A percentile compares a stretch with the other conserved stretches of the same genome.
phyloP scores from a whole-genome alignment of 2,797 vertebrate genomes.

The Salmo trutta region DNA sequence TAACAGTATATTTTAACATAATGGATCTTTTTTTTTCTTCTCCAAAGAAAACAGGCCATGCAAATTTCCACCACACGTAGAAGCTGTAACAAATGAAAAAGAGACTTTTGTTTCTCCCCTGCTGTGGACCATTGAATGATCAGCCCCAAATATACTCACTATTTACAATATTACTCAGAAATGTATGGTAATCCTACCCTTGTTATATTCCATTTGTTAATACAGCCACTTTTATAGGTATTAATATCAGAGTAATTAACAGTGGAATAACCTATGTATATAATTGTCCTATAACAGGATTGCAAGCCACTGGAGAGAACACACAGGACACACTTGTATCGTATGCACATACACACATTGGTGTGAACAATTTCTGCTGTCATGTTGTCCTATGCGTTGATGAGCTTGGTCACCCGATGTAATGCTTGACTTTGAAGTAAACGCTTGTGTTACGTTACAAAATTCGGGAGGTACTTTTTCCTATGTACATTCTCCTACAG shows the following conservation, averaged over 20 bases:
- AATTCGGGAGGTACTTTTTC: not conserved
- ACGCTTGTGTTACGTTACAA: not conserved
- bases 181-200: not conserved
- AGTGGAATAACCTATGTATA: not conserved
- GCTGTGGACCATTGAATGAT: not conserved
- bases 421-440: not conserved
- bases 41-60: conserved; percentile 86
- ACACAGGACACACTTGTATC: not conserved
- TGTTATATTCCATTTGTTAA: not conserved
- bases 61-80: conserved; percentile 88
- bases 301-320: not conserved
- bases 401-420: not conserved
- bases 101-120: conserved; percentile 61
- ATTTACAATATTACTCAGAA: not conserved
- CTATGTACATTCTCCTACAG: not conserved
- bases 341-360: not conserved
- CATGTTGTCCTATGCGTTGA: no score
- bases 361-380: no score
- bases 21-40: conserved; percentile 95
- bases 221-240: not conserved
- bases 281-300: not conserved
- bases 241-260: not conserved
- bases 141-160: not conserved
- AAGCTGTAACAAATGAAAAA: conserved; percentile 86
- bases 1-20: conserved; percentile 99